These are phyloP conservation scores for Dascyllus trimaculatus DNA, from an alignment of 2,113 vertebrate species.

Conservation along the genomic window DNA sequence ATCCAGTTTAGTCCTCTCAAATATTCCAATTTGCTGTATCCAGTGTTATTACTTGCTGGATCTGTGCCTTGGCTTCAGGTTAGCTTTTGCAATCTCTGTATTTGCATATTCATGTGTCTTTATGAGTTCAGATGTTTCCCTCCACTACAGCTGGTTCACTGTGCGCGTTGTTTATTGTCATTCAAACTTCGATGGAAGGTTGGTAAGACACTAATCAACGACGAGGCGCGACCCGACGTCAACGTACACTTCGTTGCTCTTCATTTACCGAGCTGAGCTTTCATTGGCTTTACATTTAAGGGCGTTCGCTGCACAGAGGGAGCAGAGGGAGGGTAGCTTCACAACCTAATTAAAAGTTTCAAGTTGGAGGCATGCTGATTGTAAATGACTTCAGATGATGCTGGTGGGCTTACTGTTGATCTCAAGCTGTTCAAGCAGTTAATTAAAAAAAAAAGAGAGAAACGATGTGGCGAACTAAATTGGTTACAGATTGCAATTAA, in stretches of 20 bases:
- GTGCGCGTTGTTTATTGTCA: constrained; percentile 40
- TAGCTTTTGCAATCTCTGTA: constrained; percentile 40
- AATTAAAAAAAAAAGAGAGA: constrained; percentile 83
- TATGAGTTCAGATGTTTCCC: constrained; percentile 34
- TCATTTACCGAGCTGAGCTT: constrained; percentile 44
- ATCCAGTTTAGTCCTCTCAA: constrained; percentile 55
- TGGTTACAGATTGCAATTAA: constrained; percentile 85
- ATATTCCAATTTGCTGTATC: constrained; percentile 54
- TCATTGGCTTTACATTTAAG: constrained; percentile 35
- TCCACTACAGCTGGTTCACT: constrained; percentile 23
- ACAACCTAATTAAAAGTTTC: constrained; percentile 84
- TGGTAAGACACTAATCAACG: constrained; percentile 28
- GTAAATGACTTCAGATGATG: constrained; percentile 78
- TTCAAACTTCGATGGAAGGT: constrained; percentile 41
- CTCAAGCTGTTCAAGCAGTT: constrained; percentile 84
- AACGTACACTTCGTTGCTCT: constrained; percentile 32
- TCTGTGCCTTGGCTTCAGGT: constrained; percentile 54
- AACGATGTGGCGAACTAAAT: constrained; percentile 76
- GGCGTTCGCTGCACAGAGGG: constrained; percentile 11
- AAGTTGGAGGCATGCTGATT: constrained; percentile 78
- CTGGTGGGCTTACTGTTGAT: constrained; percentile 80
- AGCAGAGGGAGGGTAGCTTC: constrained; percentile 33
- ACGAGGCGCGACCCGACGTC: constrained; percentile 25
- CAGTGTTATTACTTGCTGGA: constrained; percentile 47
- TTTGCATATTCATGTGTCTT: constrained; percentile 56